Evolutionary conservation across 2,113 vertebrate species (phyloP), one percentile per base, ranked within the genome.

Genomic region (Steatornis caripensis): DNA sequence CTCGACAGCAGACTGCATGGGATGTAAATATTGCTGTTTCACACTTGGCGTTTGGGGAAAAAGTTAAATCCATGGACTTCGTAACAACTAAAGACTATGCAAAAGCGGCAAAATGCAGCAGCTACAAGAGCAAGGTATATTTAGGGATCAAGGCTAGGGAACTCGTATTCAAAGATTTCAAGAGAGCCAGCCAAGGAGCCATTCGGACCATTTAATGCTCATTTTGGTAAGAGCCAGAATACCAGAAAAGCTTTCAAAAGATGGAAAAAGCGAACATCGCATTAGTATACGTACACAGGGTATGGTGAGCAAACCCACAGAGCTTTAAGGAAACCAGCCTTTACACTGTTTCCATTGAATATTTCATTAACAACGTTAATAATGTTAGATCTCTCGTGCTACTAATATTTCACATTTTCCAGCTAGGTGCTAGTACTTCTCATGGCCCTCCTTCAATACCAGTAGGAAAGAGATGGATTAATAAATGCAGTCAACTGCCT

Each of bases 391-490:
- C 57, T 75, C 46, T 22, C n/a, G 1, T 4, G 11, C 5, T 17
- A 16, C 21, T n/a, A 11, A 30, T 34, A n/a, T 39, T 85, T 68
- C 72, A 34, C 37, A 22, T 68, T 66, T 88, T 80, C 60, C 57
- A 65, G 24, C 20, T 19, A 46, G 49, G 37, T 34, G 36, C 34
- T n/a, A 45, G 19, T 54, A 60, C 60, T 70, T 29, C 10, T 7
- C 19, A 9, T 0, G 2, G 62, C 27, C 20, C 36, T 41, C 54
- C 48, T 76, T 72, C 61, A 20, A 2, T 2, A 9, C 0, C 1
- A 92, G 27, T 4, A 41, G 46, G 76, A 80, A 65, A 39, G 22
- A 41, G 82, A 62, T 20, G 34, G 60, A 32, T n/a, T 41, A 46
- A 69, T 19, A 75, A 93, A 39, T 3, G 26, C 32, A 79, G 57